A percentile compares a stretch with the other conserved stretches of the same genome.
Evolutionary conservation across 1,140 invertebrate species (phyloP).

Genomic region (Penaeus japonicus): DNA sequence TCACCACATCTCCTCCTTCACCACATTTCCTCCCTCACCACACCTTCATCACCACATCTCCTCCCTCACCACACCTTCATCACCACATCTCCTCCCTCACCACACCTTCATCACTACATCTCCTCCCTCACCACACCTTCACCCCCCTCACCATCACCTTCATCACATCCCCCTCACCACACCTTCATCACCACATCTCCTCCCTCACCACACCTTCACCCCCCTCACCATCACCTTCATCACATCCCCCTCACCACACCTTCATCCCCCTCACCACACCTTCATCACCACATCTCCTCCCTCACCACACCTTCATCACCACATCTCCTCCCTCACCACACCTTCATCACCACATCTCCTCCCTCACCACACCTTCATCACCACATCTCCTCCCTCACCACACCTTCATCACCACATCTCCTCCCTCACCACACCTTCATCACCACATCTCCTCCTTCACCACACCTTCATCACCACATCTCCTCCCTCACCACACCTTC

Average conservation of each 20-base stretch:
- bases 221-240: not conserved
- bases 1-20: not conserved
- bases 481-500: not conserved
- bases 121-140: not conserved
- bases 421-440: no score
- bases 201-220: not conserved
- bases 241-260: not conserved
- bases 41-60: not conserved
- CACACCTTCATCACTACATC: not conserved
- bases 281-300: not conserved
- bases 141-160: not conserved
- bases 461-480: not conserved
- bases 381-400: no score
- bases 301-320: not conserved
- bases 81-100: not conserved
- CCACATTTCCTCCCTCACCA: not conserved
- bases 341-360: no score
- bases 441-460: slow-evolving; percentile 26
- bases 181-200: not conserved
- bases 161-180: not conserved
- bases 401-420: no score
- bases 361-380: no score
- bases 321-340: not conserved
- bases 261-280: not conserved
- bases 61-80: not conserved